Conservation (phyloP, 2,888 invertebrate species). For the Sesia apiformis region DNA sequence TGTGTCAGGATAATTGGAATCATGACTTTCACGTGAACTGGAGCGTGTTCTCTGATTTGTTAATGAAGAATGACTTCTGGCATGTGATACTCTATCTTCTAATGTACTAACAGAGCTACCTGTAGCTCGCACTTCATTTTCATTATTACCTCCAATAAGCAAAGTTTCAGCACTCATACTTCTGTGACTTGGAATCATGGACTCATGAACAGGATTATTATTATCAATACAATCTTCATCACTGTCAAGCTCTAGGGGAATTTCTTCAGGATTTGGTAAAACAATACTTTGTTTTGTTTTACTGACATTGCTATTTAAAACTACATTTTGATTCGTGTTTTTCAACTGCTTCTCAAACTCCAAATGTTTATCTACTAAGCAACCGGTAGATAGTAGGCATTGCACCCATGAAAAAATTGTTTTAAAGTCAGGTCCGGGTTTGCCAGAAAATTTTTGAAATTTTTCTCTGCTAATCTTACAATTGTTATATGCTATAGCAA, state of each 20-base stretch:
- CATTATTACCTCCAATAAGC: slow-evolving; percentile 24
- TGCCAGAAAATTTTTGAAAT: slow-evolving; percentile 53
- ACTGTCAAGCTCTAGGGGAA: slow-evolving; percentile 41
- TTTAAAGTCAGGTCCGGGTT: slow-evolving; percentile 66
- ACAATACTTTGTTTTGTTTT: slow-evolving; percentile 19
- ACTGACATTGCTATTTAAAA: slow-evolving; percentile 5
- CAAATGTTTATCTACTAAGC: slow-evolving; percentile 52
- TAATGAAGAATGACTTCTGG: slow-evolving; percentile 34
- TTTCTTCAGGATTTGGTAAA: slow-evolving; percentile 58
- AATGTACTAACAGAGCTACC: slow-evolving; percentile 29
- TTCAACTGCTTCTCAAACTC: slow-evolving; percentile 15
- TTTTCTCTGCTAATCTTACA: slow-evolving; percentile 56
- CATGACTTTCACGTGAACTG: slow-evolving; percentile 47
- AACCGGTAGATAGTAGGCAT: slow-evolving; percentile 49
- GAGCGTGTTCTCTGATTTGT: slow-evolving; percentile 35
- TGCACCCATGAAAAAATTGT: slow-evolving; percentile 66
- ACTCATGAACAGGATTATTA: slow-evolving; percentile 12
- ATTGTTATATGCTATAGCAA: slow-evolving; percentile 58
- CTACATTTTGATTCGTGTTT: slow-evolving; percentile 2
- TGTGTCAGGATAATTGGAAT: slow-evolving; percentile 47
- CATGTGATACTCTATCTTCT: slow-evolving; percentile 30
- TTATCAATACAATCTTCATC: slow-evolving; percentile 31
- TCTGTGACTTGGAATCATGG: slow-evolving; percentile 17
- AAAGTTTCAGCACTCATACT: slow-evolving; percentile 55
- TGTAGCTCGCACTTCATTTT: slow-evolving; percentile 20